Conservation (phyloP, 2,888 invertebrate species). For the Mimachlamys varia region DNA sequence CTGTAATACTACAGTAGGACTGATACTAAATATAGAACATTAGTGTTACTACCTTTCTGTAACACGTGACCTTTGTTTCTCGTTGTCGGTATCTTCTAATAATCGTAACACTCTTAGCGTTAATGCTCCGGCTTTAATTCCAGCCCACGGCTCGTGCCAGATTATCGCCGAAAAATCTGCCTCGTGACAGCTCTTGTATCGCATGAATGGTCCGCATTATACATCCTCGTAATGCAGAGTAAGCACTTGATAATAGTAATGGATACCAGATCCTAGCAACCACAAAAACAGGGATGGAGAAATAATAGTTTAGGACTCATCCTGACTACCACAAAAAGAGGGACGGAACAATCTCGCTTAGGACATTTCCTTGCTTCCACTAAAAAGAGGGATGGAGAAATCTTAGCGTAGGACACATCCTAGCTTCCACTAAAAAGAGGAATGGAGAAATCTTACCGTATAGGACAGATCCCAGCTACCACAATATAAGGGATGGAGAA, state of each 20-base stretch:
- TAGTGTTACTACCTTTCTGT: background rate
- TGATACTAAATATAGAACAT: background rate
- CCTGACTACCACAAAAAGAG: no score
- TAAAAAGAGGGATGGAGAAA: no score
- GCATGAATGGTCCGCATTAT: background rate
- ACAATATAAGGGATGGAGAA: no score
- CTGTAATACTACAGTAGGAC: no score
- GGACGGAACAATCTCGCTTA: no score
- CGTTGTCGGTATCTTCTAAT: background rate
- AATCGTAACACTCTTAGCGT: background rate
- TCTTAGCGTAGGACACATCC: no score
- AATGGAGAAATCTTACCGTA: no score
- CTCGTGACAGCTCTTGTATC: slow-evolving; percentile 11
- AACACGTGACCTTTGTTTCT: background rate
- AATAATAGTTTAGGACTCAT: no score
- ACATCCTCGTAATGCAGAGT: background rate
- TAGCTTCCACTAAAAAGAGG: no score
- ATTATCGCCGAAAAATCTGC: background rate
- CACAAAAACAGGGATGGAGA: no score
- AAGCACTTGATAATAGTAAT: background rate
- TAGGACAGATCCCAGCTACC: no score
- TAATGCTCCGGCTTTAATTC: background rate
- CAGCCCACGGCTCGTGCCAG: background rate
- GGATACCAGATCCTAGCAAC: background rate
- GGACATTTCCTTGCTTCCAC: no score